Conservation (phyloP, 2,797 vertebrate species). For the Brotula barbata region DNA sequence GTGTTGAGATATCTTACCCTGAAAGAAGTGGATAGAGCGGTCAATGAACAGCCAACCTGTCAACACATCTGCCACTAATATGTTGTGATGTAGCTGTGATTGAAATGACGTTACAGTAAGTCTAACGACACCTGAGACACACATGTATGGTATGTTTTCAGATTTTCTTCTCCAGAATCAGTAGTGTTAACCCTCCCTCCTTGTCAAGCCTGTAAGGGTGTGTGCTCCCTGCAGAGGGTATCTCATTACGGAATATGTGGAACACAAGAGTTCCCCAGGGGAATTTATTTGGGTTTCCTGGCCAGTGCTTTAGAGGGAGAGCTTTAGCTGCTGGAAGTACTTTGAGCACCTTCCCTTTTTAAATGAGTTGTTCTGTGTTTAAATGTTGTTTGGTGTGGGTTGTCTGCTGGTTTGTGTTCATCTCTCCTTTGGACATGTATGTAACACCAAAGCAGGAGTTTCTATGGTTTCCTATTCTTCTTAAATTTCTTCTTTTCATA, state of each 20-base stretch:
- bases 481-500: too few relatives aligned
- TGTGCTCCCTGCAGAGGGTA: not conserved
- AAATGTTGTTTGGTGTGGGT: not conserved
- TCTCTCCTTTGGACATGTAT: too few relatives aligned
- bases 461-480: too few relatives aligned
- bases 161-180: not conserved
- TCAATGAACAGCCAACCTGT: too few relatives aligned
- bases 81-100: too few relatives aligned
- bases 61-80: too few relatives aligned
- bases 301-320: not conserved
- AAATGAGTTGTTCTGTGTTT: not conserved
- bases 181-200: not conserved
- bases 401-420: not conserved
- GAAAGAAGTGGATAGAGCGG: too few relatives aligned
- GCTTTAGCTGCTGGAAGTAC: not conserved
- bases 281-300: slow-evolving; percentile 7
- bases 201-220: not conserved
- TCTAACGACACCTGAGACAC: too few relatives aligned
- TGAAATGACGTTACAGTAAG: not conserved
- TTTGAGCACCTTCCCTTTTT: not conserved
- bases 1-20: too few relatives aligned
- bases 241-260: slow-evolving; percentile 3
- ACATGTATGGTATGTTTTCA: too few relatives aligned
- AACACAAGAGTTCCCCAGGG: not conserved
- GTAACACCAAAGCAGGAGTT: too few relatives aligned